These are phyloP conservation scores for Ciconia maguari DNA, from an alignment of 2,113 vertebrate genomes.

Conservation along the genomic window DNA sequence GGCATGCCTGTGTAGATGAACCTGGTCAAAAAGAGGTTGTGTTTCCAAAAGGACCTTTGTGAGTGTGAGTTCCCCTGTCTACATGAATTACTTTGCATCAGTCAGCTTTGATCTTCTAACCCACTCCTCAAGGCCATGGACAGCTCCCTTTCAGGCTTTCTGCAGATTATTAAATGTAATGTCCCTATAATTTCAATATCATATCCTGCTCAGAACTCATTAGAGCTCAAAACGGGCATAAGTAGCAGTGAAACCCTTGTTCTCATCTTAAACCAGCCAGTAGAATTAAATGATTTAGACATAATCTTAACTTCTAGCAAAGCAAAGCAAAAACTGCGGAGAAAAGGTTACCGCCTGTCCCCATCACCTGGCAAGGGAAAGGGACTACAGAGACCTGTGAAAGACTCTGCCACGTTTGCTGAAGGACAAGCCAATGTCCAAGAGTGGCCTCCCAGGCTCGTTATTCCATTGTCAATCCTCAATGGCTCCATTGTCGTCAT, in stretches of 20 bases:
- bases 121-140: constrained; percentile 5
- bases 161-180: constrained; percentile 29
- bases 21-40: constrained; percentile 18
- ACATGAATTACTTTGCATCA: constrained; percentile 35
- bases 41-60: constrained; percentile 20
- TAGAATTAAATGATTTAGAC: background rate
- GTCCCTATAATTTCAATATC: constrained; percentile 34
- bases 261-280: constrained; percentile 1
- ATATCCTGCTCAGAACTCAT: constrained; percentile 8
- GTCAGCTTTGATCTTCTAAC: constrained; percentile 43
- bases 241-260: constrained; percentile 23
- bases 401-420: background rate
- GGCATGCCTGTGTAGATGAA: background rate
- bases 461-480: constrained; percentile 1
- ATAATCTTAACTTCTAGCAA: background rate
- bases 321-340: background rate
- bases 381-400: background rate
- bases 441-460: background rate
- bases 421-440: background rate
- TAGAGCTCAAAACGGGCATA: background rate
- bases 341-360: background rate
- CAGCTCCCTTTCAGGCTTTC: constrained; percentile 14
- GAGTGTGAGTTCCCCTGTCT: background rate
- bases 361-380: background rate
- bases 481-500: background rate